Evolutionary conservation across 2,888 invertebrate species (phyloP), one percentile per base, ranked within the genome.

Genomic region (Agriopis leucophaearia): DNA sequence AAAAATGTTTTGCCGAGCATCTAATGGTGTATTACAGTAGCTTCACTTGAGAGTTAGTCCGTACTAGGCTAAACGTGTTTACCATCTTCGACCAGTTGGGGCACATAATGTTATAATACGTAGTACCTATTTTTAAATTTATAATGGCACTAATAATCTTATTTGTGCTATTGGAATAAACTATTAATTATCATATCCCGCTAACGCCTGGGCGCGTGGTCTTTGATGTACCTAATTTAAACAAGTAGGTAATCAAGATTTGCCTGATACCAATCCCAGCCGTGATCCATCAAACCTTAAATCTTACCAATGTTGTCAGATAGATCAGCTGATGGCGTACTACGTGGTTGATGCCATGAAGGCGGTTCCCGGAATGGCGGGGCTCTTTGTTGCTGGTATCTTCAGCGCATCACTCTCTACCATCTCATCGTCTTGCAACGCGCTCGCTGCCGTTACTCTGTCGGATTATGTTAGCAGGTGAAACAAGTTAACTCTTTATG

Each of bases 371-470:
- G 99, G 98, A 0, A 82, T 99, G 38, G 95, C 98, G 0, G 99
- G 99, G 0, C 94, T 99, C 18, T 98, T 99, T 83, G 96, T 98
- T 0, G 97, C 98, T 6, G 97, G 98, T 5, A 97, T 99, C 71
- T 98, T 99, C 84, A 98, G 98, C 77, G 98, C 98, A 0, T 97
- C 98, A 0, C 93, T 99, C 10, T 98, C 98, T 50, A 98, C 98
- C 0, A 96, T 99, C 66, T 98, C 98, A 0, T 98, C 99, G 0
- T 96, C 98, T 1, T 95, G 99, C 66, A 99, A 98, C 81, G 97
- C 98, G 1, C 92, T 99, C 57, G 96, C 99, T 0, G 98, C 99
- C 0, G 97, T 98, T 12, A 97, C 98, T 0, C 91, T 98, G 48
- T 96, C 98, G 80, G 99, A 99, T 88, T 97, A 98, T 75, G 88